Conservation (phyloP, 2,888 invertebrate genomes). For the Dicyrtomina minuta region DNA sequence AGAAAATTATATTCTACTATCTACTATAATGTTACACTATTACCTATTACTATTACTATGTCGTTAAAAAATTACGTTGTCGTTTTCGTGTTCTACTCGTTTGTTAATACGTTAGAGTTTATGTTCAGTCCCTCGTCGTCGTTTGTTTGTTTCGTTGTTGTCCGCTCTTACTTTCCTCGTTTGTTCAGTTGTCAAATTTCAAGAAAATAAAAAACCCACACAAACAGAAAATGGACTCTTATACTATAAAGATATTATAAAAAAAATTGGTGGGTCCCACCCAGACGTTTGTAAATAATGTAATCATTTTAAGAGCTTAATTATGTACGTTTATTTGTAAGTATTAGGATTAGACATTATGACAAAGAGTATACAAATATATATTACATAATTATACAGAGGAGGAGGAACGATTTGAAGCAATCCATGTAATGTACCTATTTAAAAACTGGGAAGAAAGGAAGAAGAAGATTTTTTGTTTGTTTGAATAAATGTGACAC, state of each 20-base stretch:
- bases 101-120: neutral
- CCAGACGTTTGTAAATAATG: slow-evolving; percentile 17
- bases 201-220: neutral
- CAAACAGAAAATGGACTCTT: neutral
- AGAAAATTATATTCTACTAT: too few species aligned
- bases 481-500: neutral
- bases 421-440: slow-evolving; percentile 14
- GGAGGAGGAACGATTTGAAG: neutral
- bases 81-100: neutral
- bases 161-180: too few species aligned
- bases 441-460: neutral
- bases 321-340: slow-evolving; percentile 33
- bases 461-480: neutral
- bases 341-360: slow-evolving; percentile 8
- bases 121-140: neutral
- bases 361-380: neutral
- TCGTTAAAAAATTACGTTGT: too few species aligned
- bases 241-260: too few species aligned
- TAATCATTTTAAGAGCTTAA: slow-evolving; percentile 28
- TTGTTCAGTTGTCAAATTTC: neutral
- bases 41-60: too few species aligned
- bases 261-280: too few species aligned
- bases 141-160: too few species aligned
- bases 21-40: too few species aligned
- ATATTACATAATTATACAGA: neutral